A percentile compares a stretch with the other conserved stretches of the same genome.
phyloP scores from a whole-genome alignment of 2,113 vertebrate genomes.

The Dolichotis patagonum region DNA sequence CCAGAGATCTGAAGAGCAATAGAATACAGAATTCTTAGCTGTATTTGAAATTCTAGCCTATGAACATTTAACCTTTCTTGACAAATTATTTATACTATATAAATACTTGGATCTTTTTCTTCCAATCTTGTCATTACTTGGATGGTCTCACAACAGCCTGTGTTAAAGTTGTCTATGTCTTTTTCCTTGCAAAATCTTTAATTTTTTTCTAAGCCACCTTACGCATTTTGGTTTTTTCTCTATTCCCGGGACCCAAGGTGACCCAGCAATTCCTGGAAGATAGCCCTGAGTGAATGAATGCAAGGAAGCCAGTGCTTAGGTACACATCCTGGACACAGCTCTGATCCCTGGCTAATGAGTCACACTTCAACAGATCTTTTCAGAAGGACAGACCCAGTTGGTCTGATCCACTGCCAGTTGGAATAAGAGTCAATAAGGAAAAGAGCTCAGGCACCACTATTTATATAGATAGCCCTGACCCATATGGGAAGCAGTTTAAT shows the following conservation, averaged over 20 bases:
- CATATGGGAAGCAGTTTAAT: constrained; percentile 38
- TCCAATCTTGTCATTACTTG: constrained; percentile 29
- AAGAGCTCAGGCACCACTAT: background rate
- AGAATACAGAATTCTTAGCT: too few relatives aligned
- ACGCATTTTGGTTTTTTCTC: background rate
- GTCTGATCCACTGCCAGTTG: constrained; percentile 14
- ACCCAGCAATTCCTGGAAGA: constrained; percentile 21
- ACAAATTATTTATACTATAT: background rate
- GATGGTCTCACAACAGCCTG: background rate
- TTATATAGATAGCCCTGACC: constrained; percentile 60
- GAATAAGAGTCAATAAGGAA: constrained; percentile 40
- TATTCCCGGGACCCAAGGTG: constrained; percentile 36
- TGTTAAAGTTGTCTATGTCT: constrained; percentile 50
- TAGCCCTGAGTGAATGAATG: constrained; percentile 48
- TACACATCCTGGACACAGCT: constrained; percentile 51
- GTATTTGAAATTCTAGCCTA: background rate
- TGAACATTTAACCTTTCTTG: background rate
- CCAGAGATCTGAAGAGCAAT: too few relatives aligned
- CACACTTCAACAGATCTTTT: background rate
- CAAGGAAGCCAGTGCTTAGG: constrained; percentile 52
- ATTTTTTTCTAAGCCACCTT: background rate
- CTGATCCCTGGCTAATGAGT: background rate
- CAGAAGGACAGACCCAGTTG: constrained; percentile 5
- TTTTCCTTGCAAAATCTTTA: background rate
- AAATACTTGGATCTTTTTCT: background rate